Evolutionary conservation across 1,140 invertebrate genomes (phyloP).

Genomic region (Hylyphantes graminicola): DNA sequence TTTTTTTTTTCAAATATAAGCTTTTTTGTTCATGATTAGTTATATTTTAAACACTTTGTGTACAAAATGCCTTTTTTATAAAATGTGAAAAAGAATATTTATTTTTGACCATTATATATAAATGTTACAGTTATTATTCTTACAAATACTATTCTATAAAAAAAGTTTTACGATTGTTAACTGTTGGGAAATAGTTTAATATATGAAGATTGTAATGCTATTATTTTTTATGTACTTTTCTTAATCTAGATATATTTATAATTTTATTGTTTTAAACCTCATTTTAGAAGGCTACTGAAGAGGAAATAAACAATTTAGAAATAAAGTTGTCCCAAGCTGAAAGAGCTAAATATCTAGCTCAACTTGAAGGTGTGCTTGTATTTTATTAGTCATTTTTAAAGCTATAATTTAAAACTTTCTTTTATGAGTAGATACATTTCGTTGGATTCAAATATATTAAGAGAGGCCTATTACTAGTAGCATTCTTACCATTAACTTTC

Average conservation of each 20-base stretch:
- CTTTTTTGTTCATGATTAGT: background rate
- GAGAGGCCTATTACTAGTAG: too few relatives aligned
- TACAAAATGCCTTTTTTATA: background rate
- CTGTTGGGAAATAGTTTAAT: too few relatives aligned
- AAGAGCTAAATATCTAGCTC: constrained; percentile 70
- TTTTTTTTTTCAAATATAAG: background rate
- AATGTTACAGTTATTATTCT: too few relatives aligned
- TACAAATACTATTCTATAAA: too few relatives aligned
- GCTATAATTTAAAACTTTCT: background rate
- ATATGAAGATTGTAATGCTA: too few relatives aligned
- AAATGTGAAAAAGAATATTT: background rate
- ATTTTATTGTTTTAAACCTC: constrained; percentile 8
- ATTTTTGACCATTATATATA: background rate
- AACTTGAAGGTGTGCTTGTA: constrained; percentile 69
- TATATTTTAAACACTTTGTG: background rate
- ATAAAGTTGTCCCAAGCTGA: constrained; percentile 70
- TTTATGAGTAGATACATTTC: background rate
- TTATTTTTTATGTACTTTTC: too few relatives aligned
- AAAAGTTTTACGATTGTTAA: too few relatives aligned
- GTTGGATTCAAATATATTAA: too few relatives aligned
- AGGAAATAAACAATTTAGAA: constrained; percentile 69
- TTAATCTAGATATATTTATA: too few relatives aligned
- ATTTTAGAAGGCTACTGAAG: constrained; percentile 66
- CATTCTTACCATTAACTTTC: too few relatives aligned
- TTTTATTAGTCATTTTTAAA: constrained; percentile 1